Evolutionary conservation across 1,140 invertebrate species (phyloP).

Genomic region (Calliphora vicina): DNA sequence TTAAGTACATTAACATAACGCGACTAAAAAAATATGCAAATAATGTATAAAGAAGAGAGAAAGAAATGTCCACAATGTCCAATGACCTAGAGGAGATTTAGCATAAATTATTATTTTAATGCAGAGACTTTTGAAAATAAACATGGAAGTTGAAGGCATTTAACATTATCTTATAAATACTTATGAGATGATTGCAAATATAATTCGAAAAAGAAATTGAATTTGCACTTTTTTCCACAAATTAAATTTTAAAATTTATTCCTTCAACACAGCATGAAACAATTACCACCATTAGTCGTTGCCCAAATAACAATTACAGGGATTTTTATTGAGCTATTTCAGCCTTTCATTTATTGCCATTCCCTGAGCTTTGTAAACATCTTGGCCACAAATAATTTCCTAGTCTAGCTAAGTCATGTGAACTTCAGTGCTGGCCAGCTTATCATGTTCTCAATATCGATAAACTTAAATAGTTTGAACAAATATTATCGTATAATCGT

Average conservation of each 20-base stretch:
- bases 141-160: no score
- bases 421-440: background rate
- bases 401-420: background rate
- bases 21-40: background rate
- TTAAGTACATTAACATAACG: background rate
- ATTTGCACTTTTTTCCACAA: background rate
- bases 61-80: background rate
- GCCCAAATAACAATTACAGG: background rate
- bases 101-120: no score
- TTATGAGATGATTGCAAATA: no score
- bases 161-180: no score
- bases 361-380: background rate
- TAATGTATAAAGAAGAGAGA: background rate
- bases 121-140: no score
- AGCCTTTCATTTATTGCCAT: background rate
- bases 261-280: background rate
- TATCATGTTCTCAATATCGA: background rate
- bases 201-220: no score
- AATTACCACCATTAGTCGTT: background rate
- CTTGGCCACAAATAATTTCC: background rate
- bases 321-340: slow-evolving; percentile 21
- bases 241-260: slow-evolving; percentile 22
- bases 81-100: no score
- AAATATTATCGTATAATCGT: slow-evolving; percentile 8
- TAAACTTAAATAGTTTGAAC: slow-evolving; percentile 20